Conservation (phyloP, 2,888 invertebrate species). For the Ophion obscuratus region DNA sequence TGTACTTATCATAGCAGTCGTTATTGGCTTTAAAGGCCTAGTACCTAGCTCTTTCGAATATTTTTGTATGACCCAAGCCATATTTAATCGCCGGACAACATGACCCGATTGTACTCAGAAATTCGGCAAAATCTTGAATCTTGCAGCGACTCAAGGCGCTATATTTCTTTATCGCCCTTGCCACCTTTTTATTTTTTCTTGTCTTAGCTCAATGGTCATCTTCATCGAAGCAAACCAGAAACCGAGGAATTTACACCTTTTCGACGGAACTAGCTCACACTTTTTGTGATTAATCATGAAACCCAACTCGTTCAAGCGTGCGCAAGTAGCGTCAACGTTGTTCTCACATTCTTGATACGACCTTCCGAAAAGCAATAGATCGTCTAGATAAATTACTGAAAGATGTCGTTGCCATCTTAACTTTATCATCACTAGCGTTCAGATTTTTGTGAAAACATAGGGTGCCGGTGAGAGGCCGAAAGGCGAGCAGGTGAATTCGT, state of each 20-base stretch:
- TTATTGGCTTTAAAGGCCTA: slow-evolving; percentile 26
- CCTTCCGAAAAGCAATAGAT: slow-evolving; percentile 26
- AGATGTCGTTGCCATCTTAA: slow-evolving; percentile 4
- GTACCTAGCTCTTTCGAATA: slow-evolving; percentile 16
- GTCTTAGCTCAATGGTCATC: slow-evolving; percentile 12
- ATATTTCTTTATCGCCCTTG: slow-evolving; percentile 17
- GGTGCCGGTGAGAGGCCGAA: neutral
- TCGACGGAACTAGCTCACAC: neutral
- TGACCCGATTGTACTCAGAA: too few species aligned
- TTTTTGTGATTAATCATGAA: neutral
- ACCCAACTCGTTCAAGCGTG: neutral
- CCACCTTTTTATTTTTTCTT: slow-evolving; percentile 52
- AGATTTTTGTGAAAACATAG: slow-evolving; percentile 13
- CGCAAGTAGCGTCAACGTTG: slow-evolving; percentile 6
- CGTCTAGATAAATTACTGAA: slow-evolving; percentile 24
- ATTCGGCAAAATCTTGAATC: slow-evolving; percentile 52
- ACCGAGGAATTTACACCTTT: slow-evolving; percentile 1
- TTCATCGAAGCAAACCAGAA: neutral
- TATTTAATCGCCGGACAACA: too few species aligned
- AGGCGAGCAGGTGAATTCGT: neutral
- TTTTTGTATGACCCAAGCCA: neutral
- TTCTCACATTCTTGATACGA: slow-evolving; percentile 14
- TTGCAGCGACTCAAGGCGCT: slow-evolving; percentile 24
- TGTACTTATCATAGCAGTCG: slow-evolving; percentile 33
- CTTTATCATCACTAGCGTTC: neutral